phyloP scores from a whole-genome alignment of 2,888 invertebrate genomes.

The Drosophila mercatorum region DNA sequence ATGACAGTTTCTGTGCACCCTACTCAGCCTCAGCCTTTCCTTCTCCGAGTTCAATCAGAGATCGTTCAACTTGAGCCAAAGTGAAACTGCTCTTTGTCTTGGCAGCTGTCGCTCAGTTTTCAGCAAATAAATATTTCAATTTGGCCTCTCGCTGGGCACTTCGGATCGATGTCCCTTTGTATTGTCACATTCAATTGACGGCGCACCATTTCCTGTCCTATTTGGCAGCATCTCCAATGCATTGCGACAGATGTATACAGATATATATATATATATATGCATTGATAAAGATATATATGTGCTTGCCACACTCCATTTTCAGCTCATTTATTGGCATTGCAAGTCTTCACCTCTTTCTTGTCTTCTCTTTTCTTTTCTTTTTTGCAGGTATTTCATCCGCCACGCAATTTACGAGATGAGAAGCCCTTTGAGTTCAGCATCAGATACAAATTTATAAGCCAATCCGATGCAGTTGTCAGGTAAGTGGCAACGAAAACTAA shows the following conservation, averaged over 20 bases:
- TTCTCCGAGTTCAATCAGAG: constrained; percentile 25
- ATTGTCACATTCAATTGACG: constrained; percentile 32
- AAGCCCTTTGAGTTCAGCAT: constrained; percentile 92
- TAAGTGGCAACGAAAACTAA: constrained; percentile 73
- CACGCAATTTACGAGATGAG: constrained; percentile 88
- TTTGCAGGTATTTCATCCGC: constrained; percentile 86
- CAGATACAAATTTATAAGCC: constrained; percentile 92
- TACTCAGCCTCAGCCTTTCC: neutral
- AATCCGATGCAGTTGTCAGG: constrained; percentile 91
- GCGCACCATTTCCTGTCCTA: constrained; percentile 27
- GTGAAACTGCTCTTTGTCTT: constrained; percentile 25
- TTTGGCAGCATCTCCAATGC: constrained; percentile 20
- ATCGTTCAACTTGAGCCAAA: constrained; percentile 3
- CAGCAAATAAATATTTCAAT: constrained; percentile 55
- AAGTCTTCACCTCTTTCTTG: constrained; percentile 7
- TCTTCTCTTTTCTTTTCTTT: constrained; percentile 10
- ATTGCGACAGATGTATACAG: neutral
- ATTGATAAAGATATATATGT: constrained; percentile 12
- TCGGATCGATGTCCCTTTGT: constrained; percentile 32
- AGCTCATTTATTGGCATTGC: constrained; percentile 37
- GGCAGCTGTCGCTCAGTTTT: constrained; percentile 37
- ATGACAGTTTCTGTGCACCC: constrained; percentile 29
- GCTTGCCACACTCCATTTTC: constrained; percentile 43
- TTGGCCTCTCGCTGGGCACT: neutral
- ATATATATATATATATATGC: constrained; percentile 6